phyloP scores from a whole-genome alignment of 2,888 invertebrate species.

The Muscina levida region DNA sequence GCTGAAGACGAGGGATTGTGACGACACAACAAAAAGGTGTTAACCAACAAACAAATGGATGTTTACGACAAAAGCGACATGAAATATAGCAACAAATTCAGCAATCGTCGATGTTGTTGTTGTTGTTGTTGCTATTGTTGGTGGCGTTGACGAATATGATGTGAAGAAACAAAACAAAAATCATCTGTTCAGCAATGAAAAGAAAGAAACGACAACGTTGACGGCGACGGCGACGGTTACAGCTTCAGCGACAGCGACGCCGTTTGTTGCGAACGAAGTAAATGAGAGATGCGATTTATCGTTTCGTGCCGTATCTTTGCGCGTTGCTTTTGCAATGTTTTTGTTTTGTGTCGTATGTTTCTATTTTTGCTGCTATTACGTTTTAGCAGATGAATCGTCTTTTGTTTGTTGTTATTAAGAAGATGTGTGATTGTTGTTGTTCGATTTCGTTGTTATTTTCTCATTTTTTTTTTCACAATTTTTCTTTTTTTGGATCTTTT shows the following conservation, averaged over 20 bases:
- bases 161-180: conserved; percentile 70
- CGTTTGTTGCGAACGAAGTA: conserved; percentile 16
- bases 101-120: background rate
- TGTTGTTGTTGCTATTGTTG: background rate
- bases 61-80: background rate
- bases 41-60: conserved; percentile 26
- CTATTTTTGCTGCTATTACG: conserved; percentile 32
- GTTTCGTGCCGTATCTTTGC: no score
- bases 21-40: background rate
- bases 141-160: conserved; percentile 2
- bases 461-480: background rate
- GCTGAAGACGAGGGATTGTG: no score
- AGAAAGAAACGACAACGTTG: no score
- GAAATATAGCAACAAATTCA: conserved; percentile 2
- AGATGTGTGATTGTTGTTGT: conserved; percentile 65
- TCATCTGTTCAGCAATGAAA: conserved; percentile 76
- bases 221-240: no score
- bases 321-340: no score
- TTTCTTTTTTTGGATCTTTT: conserved; percentile 1
- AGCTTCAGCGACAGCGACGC: conserved; percentile 21
- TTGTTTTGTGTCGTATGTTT: conserved; percentile 32
- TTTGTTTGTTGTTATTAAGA: conserved; percentile 36
- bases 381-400: conserved; percentile 31
- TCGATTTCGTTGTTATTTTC: conserved; percentile 1
- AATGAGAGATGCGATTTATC: conserved; percentile 16